phyloP scores from a whole-genome alignment of 2,888 invertebrate species.

The Mythimna lalbum region DNA sequence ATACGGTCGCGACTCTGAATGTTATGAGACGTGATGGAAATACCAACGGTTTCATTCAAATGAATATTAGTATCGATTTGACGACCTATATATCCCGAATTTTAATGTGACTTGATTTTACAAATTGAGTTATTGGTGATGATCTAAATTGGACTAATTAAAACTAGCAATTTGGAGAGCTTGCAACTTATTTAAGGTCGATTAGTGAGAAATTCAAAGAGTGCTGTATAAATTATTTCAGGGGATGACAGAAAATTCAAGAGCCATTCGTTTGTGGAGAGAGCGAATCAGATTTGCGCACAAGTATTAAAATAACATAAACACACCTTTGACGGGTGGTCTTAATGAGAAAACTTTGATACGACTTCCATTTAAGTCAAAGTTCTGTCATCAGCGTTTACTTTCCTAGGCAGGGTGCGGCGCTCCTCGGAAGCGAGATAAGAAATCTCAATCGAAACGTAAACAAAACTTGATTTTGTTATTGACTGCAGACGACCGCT shows the following conservation, averaged over 20 bases:
- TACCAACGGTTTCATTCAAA: conserved; percentile 74
- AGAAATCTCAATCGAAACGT: conserved; percentile 79
- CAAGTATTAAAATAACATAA: conserved; percentile 88
- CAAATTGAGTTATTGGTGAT: neutral
- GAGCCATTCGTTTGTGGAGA: conserved; percentile 55
- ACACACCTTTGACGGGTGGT: conserved; percentile 88
- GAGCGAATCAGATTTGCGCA: conserved; percentile 79
- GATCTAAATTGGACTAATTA: conserved; percentile 14
- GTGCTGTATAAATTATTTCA: conserved; percentile 17
- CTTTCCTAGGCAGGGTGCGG: conserved; percentile 80
- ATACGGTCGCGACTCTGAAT: conserved; percentile 78
- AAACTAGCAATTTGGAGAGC: conserved; percentile 26
- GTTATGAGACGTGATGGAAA: conserved; percentile 79
- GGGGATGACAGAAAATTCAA: conserved; percentile 44
- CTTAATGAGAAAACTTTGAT: conserved; percentile 90
- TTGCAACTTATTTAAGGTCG: conserved; percentile 24
- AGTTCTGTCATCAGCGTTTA: conserved; percentile 88
- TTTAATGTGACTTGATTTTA: conserved; percentile 10
- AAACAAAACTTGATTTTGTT: conserved; percentile 85
- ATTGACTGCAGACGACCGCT: conserved; percentile 74
- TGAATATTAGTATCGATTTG: conserved; percentile 66
- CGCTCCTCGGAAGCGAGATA: conserved; percentile 76
- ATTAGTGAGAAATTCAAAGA: conserved; percentile 1
- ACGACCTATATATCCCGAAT: conserved; percentile 42
- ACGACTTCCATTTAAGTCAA: conserved; percentile 88